Base-by-base conservation (phyloP, 2,888 invertebrate genomes). In the Macrostomum cliftonense region DNA sequence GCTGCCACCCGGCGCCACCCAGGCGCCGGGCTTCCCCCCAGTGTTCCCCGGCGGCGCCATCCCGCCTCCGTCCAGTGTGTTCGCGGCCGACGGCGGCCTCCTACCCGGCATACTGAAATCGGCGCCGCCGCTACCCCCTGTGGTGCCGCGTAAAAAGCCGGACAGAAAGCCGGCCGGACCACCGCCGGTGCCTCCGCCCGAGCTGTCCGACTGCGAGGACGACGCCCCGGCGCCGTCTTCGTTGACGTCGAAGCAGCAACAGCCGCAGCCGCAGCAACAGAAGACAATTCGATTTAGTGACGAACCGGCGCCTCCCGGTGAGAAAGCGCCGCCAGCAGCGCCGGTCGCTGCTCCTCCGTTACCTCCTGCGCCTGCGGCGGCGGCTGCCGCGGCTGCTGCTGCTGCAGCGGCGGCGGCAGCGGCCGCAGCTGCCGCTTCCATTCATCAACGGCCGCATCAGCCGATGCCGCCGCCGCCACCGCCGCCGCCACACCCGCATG, bases 121-220 rank as follows among this genome's bases (percentile, higher is more conserved):
- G 5, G 4, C 28, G 28, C 5, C 28, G 28, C 28, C 28, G 9
- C 28, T 9, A n/a, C n/a, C n/a, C n/a, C n/a, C 37, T 5, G 9
- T 36, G 11, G 17, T 37, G 16, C 46, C 46, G 14, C 17, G 39
- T 2, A 46, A 46, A n/a, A 46, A 40, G 28, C 28, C 28, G 28
- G 28, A 28, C 14, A 37, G 46, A 17, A 46, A 46, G 20, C 46
- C 46, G 12, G 36, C 21, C 14, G 46, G 37, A 13, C 46, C 46
- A 5, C 70, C 65, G 13, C 68, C 70, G 12, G 68, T 68, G 1
- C 57, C 64, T 12, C 67, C 68, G 1, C 67, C 69, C 13, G 58
- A 58, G 4, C 61, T 70, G 12, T 67, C 67, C 62, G 63, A 67
- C 56, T 62, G 63, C 57, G 67, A 67, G 45, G 62, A 63, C 43